Percentiles rank a stretch among this genome's conserved stretches.
phyloP scores from a whole-genome alignment of 2,888 invertebrate genomes.

The Lymantria dispar region DNA sequence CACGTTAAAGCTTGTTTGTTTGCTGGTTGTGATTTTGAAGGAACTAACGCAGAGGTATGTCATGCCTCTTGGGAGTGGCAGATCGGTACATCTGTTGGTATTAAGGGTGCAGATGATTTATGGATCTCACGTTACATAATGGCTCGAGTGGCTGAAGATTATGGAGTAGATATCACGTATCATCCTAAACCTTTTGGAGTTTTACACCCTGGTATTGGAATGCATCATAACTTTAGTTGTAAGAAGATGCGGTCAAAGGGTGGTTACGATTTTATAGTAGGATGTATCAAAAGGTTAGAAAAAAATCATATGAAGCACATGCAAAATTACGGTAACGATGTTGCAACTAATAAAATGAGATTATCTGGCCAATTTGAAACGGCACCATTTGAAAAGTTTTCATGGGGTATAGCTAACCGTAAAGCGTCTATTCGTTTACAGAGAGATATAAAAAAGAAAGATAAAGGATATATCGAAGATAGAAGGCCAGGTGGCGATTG shows the following conservation, averaged over 20 bases:
- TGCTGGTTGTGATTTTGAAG: constrained; percentile 95
- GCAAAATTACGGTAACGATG: constrained; percentile 94
- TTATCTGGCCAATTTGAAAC: constrained; percentile 97
- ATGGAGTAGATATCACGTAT: constrained; percentile 86
- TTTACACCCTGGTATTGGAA: constrained; percentile 93
- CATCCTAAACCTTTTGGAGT: constrained; percentile 90
- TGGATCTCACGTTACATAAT: constrained; percentile 94
- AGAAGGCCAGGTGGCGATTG: constrained; percentile 95
- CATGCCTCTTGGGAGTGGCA: constrained; percentile 95
- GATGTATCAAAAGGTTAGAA: constrained; percentile 94
- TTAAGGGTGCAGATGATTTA: constrained; percentile 90
- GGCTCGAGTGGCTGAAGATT: constrained; percentile 93
- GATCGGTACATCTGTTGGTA: constrained; percentile 94
- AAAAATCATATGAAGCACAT: constrained; percentile 95
- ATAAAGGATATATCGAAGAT: constrained; percentile 97
- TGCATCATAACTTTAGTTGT: constrained; percentile 96
- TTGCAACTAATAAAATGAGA: constrained; percentile 93
- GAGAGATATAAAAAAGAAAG: constrained; percentile 92
- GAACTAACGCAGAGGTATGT: constrained; percentile 99
- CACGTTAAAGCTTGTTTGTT: constrained; percentile 92
- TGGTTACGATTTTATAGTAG: constrained; percentile 88
- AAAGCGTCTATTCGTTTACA: constrained; percentile 96
- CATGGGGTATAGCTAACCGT: constrained; percentile 94
- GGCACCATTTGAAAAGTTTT: constrained; percentile 95
- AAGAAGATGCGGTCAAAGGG: constrained; percentile 91